phyloP scores from a whole-genome alignment of 2,113 vertebrate species.

The Xiphophorus couchianus region DNA sequence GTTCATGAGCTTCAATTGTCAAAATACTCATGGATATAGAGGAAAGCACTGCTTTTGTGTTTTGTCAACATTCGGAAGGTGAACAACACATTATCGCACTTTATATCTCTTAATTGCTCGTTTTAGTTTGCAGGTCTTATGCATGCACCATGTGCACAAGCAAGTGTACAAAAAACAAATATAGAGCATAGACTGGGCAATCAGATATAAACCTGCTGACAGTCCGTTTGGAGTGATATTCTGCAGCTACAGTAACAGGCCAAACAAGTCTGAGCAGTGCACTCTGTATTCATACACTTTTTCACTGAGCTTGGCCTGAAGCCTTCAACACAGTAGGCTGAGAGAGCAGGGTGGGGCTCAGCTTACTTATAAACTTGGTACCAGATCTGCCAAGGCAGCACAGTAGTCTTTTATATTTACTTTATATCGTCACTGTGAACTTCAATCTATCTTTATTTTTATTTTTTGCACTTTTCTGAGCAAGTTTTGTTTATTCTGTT shows the following conservation, averaged over 20 bases:
- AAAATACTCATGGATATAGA: slow-evolving; percentile 47
- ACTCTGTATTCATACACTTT: slow-evolving; percentile 58
- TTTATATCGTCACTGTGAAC: not conserved
- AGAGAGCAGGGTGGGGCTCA: slow-evolving; percentile 63
- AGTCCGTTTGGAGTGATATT: slow-evolving; percentile 51
- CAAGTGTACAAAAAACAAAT: slow-evolving; percentile 20
- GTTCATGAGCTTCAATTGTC: slow-evolving; percentile 55
- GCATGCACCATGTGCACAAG: not conserved
- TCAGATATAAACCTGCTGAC: slow-evolving; percentile 55
- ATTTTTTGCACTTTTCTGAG: not conserved
- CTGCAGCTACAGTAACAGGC: slow-evolving; percentile 62
- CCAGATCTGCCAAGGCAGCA: slow-evolving; percentile 33
- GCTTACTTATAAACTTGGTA: slow-evolving; percentile 50
- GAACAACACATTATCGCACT: slow-evolving; percentile 16
- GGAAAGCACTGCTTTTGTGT: not conserved
- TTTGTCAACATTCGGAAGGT: slow-evolving; percentile 38
- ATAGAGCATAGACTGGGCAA: slow-evolving; percentile 6
- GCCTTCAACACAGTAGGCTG: slow-evolving; percentile 78
- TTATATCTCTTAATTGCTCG: slow-evolving; percentile 19
- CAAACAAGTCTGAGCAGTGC: slow-evolving; percentile 84
- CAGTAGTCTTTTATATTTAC: slow-evolving; percentile 3
- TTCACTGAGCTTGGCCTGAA: slow-evolving; percentile 76
- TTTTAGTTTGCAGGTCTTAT: slow-evolving; percentile 32
- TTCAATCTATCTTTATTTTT: not conserved
- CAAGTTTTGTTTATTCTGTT: slow-evolving; percentile 5